These are phyloP conservation scores for Stegana nigrithorax DNA, from an alignment of 2,888 invertebrate genomes.

Conservation along the genomic window DNA sequence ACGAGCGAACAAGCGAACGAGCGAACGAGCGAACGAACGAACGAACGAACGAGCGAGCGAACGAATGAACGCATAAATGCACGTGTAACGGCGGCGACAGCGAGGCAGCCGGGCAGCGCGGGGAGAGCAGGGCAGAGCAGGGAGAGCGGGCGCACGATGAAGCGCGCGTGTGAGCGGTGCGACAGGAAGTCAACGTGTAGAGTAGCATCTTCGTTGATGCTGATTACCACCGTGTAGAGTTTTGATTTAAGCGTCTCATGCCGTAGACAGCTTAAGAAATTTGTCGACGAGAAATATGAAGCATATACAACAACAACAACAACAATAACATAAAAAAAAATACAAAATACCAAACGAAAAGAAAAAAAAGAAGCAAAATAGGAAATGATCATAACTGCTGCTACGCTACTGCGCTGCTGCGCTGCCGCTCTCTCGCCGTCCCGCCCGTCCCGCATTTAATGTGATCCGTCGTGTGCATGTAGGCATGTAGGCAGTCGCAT, in stretches of 20 bases:
- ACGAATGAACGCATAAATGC: background rate
- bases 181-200: slow-evolving; percentile 46
- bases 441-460: background rate
- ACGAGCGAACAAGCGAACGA: background rate
- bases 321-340: slow-evolving; percentile 1
- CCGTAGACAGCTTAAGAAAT: slow-evolving; percentile 23
- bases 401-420: no score
- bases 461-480: background rate
- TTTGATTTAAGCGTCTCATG: slow-evolving; percentile 14
- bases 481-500: background rate
- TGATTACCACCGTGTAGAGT: slow-evolving; percentile 40
- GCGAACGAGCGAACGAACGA: background rate
- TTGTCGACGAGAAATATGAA: no score
- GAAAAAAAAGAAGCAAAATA: slow-evolving; percentile 16
- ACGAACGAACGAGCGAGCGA: background rate
- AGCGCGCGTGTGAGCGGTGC: slow-evolving; percentile 25
- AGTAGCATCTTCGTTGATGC: slow-evolving; percentile 19
- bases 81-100: no score
- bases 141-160: background rate
- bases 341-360: background rate
- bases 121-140: no score
- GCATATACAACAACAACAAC: no score
- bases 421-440: background rate
- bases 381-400: slow-evolving; percentile 33
- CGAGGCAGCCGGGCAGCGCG: no score